These are phyloP conservation scores for Dipodomys ordii DNA, from an alignment of 2,113 vertebrate species.

Conservation along the genomic window DNA sequence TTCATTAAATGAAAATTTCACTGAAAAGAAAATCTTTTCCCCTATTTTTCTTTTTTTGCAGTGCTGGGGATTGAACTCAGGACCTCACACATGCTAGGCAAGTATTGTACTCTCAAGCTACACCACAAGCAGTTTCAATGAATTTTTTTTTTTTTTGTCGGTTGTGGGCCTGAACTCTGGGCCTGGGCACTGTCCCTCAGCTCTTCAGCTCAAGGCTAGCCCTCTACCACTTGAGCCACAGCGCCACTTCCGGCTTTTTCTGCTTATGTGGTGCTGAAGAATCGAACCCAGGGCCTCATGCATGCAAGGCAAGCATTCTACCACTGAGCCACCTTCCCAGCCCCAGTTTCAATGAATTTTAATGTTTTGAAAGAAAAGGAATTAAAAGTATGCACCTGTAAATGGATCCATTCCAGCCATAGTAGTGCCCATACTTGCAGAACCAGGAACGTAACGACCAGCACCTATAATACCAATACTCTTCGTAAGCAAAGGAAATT, in stretches of 20 bases:
- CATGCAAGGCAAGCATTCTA: no score
- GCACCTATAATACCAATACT: conserved; percentile 86
- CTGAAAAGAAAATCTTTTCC: neutral
- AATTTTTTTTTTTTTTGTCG: neutral
- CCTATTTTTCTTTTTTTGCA: neutral
- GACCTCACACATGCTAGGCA: neutral
- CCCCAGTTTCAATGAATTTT: conserved; percentile 5
- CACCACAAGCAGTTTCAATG: neutral
- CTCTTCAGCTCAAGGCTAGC: no score
- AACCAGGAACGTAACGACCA: conserved; percentile 95
- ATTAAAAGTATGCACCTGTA: conserved; percentile 87
- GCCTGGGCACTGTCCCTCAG: no score
- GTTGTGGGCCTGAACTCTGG: no score
- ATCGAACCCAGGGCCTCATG: no score
- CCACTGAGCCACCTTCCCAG: no score
- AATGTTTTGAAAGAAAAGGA: conserved; percentile 3
- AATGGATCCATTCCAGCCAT: conserved; percentile 90
- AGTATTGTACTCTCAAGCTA: neutral
- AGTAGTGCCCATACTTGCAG: conserved; percentile 76
- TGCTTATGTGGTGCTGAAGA: no score
- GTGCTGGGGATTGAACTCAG: neutral
- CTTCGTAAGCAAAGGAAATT: conserved; percentile 44
- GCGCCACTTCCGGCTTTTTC: no score
- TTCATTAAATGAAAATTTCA: conserved; percentile 2
- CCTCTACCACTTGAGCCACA: no score